Evolutionary conservation across 2,888 invertebrate genomes (phyloP), one percentile per base, ranked within the genome.

Genomic region (Phyllotreta cruciferae): DNA sequence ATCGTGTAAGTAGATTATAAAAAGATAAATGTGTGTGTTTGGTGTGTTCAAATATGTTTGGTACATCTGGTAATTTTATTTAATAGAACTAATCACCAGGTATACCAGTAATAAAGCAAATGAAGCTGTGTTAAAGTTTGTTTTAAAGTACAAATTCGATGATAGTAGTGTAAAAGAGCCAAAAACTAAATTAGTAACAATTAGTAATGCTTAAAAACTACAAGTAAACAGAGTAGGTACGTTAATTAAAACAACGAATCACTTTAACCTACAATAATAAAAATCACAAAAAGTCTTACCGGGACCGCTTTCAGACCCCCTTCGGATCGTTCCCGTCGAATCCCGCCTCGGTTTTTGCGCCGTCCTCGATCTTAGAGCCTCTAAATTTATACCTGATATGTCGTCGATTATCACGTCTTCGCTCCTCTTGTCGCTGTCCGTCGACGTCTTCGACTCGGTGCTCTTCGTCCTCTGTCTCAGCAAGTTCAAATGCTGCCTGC

Each of bases 391-490:
- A 36, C 78, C 79, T 3, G 78, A 79, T 34, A 80, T 68, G 62
- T 80, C 80, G 64, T 80, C 80, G 1, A 75, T 73, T 1, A 79
- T 77, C 0, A 79, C 68, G 50, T 76, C 76, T 49, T 76, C 73
- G 1, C 73, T 74, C 44, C 74, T 76, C 55, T 71, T 71, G 3
- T 70, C 72, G 61, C 78, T 78, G 54, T 79, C 79, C 6, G 75
- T 68, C 3, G 81, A 81, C 54, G 78, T 77, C 70, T 85, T 86
- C 66, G 86, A 87, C 64, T 87, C 87, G 0, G 85, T 83, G 10
- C 86, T 86, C 45, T 82, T 80, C 56, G 86, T 87, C 39, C 86
- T 75, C 3, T 80, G 80, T 9, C 78, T 74, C 47, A 78, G 64
- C 3, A 79, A 56, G 47, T 77, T 74, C 56, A 78, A 60, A 14